A percentile compares a stretch with the other conserved stretches of the same genome.
phyloP scores from a whole-genome alignment of 1,140 invertebrate genomes.

The Archegozetes longisetosus region DNA sequence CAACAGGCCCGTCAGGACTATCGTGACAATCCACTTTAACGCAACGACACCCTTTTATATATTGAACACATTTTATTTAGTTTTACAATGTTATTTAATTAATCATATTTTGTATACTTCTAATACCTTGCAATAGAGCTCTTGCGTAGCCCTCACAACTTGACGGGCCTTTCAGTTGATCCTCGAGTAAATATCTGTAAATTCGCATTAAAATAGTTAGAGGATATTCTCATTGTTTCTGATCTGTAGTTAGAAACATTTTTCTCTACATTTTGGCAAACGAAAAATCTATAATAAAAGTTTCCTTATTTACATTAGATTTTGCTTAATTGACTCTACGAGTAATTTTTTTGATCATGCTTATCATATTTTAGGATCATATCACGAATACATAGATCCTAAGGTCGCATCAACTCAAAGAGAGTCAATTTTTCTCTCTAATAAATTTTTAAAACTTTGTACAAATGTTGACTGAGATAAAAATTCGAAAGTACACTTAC shows the following conservation, averaged over 20 bases:
- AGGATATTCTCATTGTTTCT: not conserved
- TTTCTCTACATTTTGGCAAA: too few species aligned
- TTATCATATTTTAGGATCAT: too few species aligned
- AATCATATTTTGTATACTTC: not conserved
- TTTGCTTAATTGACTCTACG: too few species aligned
- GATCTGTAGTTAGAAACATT: too few species aligned
- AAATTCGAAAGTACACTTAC: slow-evolving; percentile 25
- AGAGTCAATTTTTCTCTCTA: too few species aligned
- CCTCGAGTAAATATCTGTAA: slow-evolving; percentile 37
- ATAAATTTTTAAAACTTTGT: too few species aligned
- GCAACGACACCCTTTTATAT: slow-evolving; percentile 2
- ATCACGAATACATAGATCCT: too few species aligned
- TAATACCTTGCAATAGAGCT: slow-evolving; percentile 30
- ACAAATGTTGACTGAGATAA: too few species aligned
- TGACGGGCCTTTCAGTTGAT: slow-evolving; percentile 39
- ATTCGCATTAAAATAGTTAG: not conserved
- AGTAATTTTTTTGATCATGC: too few species aligned
- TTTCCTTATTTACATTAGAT: too few species aligned
- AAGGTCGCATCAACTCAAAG: too few species aligned
- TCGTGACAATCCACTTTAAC: slow-evolving; percentile 44
- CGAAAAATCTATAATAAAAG: too few species aligned
- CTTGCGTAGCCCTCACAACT: slow-evolving; percentile 38
- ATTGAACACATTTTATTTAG: not conserved
- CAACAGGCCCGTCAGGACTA: slow-evolving; percentile 30
- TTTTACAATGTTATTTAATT: not conserved